Evolutionary conservation across 2,888 invertebrate genomes (phyloP).

Genomic region (Leptothorax acervorum): DNA sequence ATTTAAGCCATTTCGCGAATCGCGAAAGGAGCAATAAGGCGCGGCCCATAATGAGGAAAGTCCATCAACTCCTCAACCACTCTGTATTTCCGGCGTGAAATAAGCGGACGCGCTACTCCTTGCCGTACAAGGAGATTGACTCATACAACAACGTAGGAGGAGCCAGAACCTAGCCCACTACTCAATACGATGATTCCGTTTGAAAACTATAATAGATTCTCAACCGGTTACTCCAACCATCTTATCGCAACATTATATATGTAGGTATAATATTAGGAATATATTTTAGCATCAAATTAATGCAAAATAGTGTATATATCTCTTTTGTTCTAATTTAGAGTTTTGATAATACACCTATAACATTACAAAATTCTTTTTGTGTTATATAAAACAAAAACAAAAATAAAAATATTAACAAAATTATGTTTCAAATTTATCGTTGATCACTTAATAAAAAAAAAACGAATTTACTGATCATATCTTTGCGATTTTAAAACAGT

Average conservation of each 20-base stretch:
- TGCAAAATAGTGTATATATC: neutral
- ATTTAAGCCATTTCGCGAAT: neutral
- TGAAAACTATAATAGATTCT: constrained; percentile 22
- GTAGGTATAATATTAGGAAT: neutral
- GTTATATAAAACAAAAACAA: neutral
- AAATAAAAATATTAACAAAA: neutral
- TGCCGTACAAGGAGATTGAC: constrained; percentile 74
- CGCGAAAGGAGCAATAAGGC: constrained; percentile 51
- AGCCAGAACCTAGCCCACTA: constrained; percentile 69
- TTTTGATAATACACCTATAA: neutral
- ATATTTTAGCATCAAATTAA: neutral
- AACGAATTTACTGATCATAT: neutral
- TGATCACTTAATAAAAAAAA: neutral
- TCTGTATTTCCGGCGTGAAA: constrained; percentile 65
- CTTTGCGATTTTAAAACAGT: neutral
- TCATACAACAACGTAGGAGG: constrained; percentile 76
- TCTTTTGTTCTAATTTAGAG: neutral
- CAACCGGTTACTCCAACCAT: neutral
- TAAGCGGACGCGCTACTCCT: constrained; percentile 53
- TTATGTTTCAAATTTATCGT: neutral
- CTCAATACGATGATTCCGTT: constrained; percentile 53
- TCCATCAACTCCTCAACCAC: constrained; percentile 57
- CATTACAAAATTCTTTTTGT: neutral
- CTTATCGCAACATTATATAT: neutral
- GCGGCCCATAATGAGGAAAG: constrained; percentile 69